Evolutionary conservation across 2,797 vertebrate genomes (phyloP), one percentile per base, ranked within the genome.

Genomic region (Crocidura indochinensis): DNA sequence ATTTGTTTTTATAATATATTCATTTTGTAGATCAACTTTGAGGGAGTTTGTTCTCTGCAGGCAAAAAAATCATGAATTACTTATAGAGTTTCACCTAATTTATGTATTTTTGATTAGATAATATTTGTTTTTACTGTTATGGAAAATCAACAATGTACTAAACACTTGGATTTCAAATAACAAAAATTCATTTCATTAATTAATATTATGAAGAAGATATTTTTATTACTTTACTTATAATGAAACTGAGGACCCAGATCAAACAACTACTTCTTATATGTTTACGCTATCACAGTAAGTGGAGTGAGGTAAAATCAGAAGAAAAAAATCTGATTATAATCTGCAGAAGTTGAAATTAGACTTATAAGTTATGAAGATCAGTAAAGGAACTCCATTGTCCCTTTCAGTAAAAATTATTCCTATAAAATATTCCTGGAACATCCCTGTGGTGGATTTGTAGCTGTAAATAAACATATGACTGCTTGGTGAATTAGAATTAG

Each of bases 271-370:
- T 84, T 89, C 38, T n/a, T 17, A 79, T 44, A 67, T 71, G 20
- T 88, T 72, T 5, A 12, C 2, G 29, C 76, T 31, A 69, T 19
- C 65, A 2, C 69, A 20, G 20, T 31, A 80, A 20, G 19, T 60
- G 44, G 81, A 27, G 84, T 60, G 29, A 65, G 27, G 11, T 67
- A 69, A 86, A 94, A 91, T 86, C 38, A 88, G 31, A 81, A 74
- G 20, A 17, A 88, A 84, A 81, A 38, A 90, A 78, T 1, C 29
- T 44, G n/a, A 38, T 3, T 24, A 46, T 76, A 27, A 74, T 64
- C 46, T 71, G n/a, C 22, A 64, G 4, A 90, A 60, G 4, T n/a
- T 80, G 56, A 78, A 88, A 60, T 38, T 12, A 85, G 44, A 76
- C 7, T 51, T 24, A 31, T 20, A 83, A 47, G 27, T 76, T 76